Base-by-base conservation (phyloP, 2,113 vertebrate species). In the Myiozetetes cayanensis region DNA sequence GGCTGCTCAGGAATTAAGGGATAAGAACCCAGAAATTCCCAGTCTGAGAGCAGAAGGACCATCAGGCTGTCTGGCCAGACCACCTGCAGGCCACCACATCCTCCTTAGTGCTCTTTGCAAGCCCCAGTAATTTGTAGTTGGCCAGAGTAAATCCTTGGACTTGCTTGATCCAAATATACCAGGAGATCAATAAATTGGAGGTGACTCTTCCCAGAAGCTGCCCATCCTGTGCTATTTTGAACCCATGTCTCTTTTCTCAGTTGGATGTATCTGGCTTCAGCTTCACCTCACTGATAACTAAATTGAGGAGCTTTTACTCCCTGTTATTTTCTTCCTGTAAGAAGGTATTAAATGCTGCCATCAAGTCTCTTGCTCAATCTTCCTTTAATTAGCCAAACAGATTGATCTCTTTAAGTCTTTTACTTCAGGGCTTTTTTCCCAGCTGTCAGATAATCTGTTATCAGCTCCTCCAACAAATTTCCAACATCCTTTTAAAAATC, bases 361-460 rank as follows among this genome's bases (percentile, higher is more conserved):
- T 83, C 43, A 59, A 90, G 67, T 74, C 63, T 70, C 43, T 83
- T 89, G n/a, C 71, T 87, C 62, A 83, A 5, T 94, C 74, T 85
- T 85, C 66, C 56, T 88, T 90, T 95, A 89, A 95, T 78, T 90
- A 94, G 87, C 74, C 93, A 8, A 91, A 47, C 85, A 85, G 87
- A 73, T 89, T 80, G 59, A 74, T 87, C 62, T 83, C 72, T 82
- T 67, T 30, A 94, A 95, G 43, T 73, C 74, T 87, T 68, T 85
- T 87, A 43, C 56, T 91, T 59, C 47, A 35, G 67, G 75, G 62
- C 24, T 24, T 68, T 84, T 71, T 93, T 86, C 13, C 89, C 89
- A 96, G 89, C 89, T 95, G 91, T 89, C 81, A 73, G 3, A 77
- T 94, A 96, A 96, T 83, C 87, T 91, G 37, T 76, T 87, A 39